Evolutionary conservation across 1,140 invertebrate species (phyloP), one percentile per base, ranked within the genome.

Genomic region (Aphelenchoides fujianensis): DNA sequence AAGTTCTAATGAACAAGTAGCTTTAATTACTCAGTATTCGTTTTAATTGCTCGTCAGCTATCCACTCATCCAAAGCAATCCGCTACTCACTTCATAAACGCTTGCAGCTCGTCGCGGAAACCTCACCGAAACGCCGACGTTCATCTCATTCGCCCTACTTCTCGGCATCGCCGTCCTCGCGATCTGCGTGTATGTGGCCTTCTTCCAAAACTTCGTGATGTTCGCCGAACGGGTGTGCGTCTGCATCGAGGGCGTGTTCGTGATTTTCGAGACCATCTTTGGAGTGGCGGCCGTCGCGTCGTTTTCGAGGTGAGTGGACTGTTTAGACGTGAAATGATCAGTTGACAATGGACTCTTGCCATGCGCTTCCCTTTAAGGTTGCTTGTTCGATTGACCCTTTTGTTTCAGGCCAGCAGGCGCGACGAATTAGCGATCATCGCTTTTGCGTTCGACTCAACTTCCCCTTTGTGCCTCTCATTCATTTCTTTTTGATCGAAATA

Each of bases 231-330:
- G 35, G 12, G 35, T 74, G 28, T 28, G 76, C 19, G 76, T 71
- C 7, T 30, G n/a, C n/a, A 37, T 78, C 23, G 32, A 74, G 37
- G 57, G 19, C 23, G 61, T 19, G 37, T 70, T 74, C 3, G 59
- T 76, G 3, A 76, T 74, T 30, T 36, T 74, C 27, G 72, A 74
- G 70, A n/a, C 37, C 1, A 5, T 74, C 7, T 78, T 76, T 57
- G 31, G 62, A 9, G 31, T 76, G 7, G 72, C 72, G 16, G 74
- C 72, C 5, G 61, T 77, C 23, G 72, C 72, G 16, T 48, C 53
- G n/a, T 76, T 74, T 19, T 74, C 72, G 2, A 77, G 55, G 34
- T 1, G 41, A 48, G 23, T 12, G 23, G 23, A 23, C 41, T n/a
- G n/a, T n/a, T n/a, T n/a, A n/a, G n/a, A n/a, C n/a, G n/a, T n/a